Percentiles rank a stretch among this genome's conserved stretches.
Evolutionary conservation across 2,797 vertebrate species (phyloP).

Genomic region (Sebastes iracundus): DNA sequence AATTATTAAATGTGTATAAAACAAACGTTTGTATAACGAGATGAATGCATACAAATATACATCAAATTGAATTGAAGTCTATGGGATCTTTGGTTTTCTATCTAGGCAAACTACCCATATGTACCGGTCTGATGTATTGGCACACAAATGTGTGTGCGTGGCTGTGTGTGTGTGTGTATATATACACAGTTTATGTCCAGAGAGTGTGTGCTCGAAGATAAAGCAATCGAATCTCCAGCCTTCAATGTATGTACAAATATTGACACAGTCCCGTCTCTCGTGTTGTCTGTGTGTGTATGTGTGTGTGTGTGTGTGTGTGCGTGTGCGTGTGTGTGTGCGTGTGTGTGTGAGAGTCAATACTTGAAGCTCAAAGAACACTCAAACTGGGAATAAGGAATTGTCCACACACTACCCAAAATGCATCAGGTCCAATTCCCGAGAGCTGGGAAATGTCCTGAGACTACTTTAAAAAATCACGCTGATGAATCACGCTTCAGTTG

Average conservation of each 20-base stretch:
- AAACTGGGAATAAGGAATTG: background rate
- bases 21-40: too few relatives aligned
- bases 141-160: background rate
- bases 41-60: too few relatives aligned
- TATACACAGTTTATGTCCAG: background rate
- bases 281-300: background rate
- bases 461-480: conserved; percentile 26
- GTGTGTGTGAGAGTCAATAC: background rate
- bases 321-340: background rate
- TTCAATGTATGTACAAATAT: conserved; percentile 9
- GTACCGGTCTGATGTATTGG: background rate
- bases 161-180: background rate
- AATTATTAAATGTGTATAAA: too few relatives aligned
- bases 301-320: background rate
- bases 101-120: too few relatives aligned
- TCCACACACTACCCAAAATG: conserved; percentile 11
- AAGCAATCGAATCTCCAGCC: conserved; percentile 11
- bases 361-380: background rate
- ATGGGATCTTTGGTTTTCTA: too few relatives aligned
- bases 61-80: too few relatives aligned
- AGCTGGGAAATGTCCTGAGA: conserved; percentile 24
- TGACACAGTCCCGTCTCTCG: conserved; percentile 2
- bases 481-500: conserved; percentile 46
- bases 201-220: conserved; percentile 6
- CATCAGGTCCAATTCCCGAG: conserved; percentile 8